phyloP scores from a whole-genome alignment of 2,888 invertebrate genomes.

The Pollenia griseotomentosa region DNA sequence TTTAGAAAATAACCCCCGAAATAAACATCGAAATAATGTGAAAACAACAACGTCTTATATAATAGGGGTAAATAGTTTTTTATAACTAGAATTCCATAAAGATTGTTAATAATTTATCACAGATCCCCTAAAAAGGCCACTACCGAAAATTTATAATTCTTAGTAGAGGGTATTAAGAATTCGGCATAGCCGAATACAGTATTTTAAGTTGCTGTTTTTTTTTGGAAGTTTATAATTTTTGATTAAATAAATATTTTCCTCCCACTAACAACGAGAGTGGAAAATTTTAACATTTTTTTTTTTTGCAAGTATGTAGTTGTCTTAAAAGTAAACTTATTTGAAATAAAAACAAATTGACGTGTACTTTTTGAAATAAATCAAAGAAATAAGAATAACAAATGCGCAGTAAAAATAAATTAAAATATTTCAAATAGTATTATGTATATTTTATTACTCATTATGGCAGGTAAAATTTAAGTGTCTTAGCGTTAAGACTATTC shows the following conservation, averaged over 20 bases:
- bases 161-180: too few species aligned
- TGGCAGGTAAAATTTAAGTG: background rate
- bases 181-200: too few species aligned
- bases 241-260: conserved; percentile 27
- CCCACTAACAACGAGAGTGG: conserved; percentile 36
- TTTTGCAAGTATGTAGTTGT: background rate
- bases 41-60: too few species aligned
- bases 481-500: background rate
- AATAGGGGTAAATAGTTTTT: too few species aligned
- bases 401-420: background rate
- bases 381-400: background rate
- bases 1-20: too few species aligned
- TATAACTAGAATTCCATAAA: too few species aligned
- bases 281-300: conserved; percentile 29
- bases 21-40: too few species aligned
- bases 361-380: conserved; percentile 28
- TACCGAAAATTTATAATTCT: too few species aligned
- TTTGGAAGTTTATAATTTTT: background rate
- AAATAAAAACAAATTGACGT: conserved; percentile 28
- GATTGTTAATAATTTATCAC: too few species aligned
- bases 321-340: conserved; percentile 19
- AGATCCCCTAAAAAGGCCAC: too few species aligned
- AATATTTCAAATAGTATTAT: conserved; percentile 19
- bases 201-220: too few species aligned
- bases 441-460: background rate